Percentiles rank a stretch among this genome's conserved stretches.
Conservation (phyloP, 2,797 vertebrate species). For the Knipowitschia caucasica region DNA sequence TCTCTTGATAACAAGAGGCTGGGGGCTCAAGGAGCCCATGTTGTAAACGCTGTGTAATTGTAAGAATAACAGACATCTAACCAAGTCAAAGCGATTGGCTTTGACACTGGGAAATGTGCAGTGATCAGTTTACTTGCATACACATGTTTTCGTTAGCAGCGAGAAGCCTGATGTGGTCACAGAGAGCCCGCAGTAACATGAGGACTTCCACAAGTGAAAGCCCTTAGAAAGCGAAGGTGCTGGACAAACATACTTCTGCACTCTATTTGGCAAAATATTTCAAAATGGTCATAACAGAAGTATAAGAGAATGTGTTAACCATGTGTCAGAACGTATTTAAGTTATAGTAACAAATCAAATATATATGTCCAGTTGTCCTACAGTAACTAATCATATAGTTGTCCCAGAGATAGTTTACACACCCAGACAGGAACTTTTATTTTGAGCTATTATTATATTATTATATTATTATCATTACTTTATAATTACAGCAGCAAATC, state of each 20-base stretch:
- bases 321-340: background rate
- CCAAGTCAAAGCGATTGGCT: background rate
- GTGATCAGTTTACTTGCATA: constrained; percentile 6
- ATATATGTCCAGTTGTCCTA: too few relatives aligned
- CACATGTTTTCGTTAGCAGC: background rate
- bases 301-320: background rate
- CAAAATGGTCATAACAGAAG: background rate
- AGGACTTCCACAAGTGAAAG: constrained; percentile 1
- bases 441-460: too few relatives aligned
- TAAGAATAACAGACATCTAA: constrained; percentile 4
- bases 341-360: background rate
- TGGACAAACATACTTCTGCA: background rate
- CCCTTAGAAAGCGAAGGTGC: background rate
- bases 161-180: constrained; percentile 4
- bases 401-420: too few relatives aligned
- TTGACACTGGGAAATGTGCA: constrained; percentile 3
- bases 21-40: background rate
- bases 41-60: constrained; percentile 4
- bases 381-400: too few relatives aligned
- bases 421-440: too few relatives aligned
- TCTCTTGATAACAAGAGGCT: background rate
- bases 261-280: background rate
- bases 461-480: too few relatives aligned
- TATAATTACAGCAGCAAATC: too few relatives aligned
- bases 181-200: background rate